phyloP scores from a whole-genome alignment of 37 sponge, comb jelly and placozoan genomes.

The Halisarca cf. caerulea region DNA sequence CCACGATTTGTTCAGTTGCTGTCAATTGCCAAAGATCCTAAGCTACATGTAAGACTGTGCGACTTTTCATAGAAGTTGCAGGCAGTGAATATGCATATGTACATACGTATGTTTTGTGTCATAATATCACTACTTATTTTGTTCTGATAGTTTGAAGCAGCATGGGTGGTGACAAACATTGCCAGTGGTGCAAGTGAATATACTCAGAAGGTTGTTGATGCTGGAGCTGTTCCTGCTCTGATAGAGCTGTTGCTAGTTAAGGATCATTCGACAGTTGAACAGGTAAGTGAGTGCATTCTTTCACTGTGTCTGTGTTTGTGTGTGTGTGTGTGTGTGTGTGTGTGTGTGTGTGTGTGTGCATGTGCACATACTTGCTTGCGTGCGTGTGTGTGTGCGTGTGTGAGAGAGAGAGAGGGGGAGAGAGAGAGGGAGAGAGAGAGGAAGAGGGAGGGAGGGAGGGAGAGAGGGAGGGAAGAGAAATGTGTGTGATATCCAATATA shows the following conservation, averaged over 20 bases:
- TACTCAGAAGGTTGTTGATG: slow-evolving; percentile 61
- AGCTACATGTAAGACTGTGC: slow-evolving; percentile 4
- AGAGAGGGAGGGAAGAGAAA: slow-evolving; percentile 29
- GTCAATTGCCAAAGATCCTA: slow-evolving; percentile 10
- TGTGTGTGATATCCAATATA: not conserved
- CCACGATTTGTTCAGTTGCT: slow-evolving; percentile 50
- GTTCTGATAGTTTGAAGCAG: slow-evolving; percentile 70
- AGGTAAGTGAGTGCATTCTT: slow-evolving; percentile 18
- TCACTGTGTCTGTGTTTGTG: not conserved
- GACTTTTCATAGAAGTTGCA: not conserved
- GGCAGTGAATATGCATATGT: no score
- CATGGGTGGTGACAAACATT: slow-evolving; percentile 85
- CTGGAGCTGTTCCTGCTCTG: slow-evolving; percentile 72
- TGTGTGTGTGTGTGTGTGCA: slow-evolving; percentile 24
- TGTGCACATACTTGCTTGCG: not conserved
- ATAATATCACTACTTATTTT: no score
- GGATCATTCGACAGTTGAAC: slow-evolving; percentile 44
- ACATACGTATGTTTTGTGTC: not conserved
- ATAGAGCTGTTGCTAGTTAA: slow-evolving; percentile 35
- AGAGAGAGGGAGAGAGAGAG: slow-evolving; percentile 28
- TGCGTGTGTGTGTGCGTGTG: not conserved
- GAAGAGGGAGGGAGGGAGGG: slow-evolving; percentile 2
- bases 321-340: slow-evolving; percentile 28
- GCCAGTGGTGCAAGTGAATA: slow-evolving; percentile 75
- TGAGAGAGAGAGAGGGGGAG: not conserved